Evolutionary conservation across 2,888 invertebrate species (phyloP), one percentile per base, ranked within the genome.

Genomic region (Limnephilus lunatus): DNA sequence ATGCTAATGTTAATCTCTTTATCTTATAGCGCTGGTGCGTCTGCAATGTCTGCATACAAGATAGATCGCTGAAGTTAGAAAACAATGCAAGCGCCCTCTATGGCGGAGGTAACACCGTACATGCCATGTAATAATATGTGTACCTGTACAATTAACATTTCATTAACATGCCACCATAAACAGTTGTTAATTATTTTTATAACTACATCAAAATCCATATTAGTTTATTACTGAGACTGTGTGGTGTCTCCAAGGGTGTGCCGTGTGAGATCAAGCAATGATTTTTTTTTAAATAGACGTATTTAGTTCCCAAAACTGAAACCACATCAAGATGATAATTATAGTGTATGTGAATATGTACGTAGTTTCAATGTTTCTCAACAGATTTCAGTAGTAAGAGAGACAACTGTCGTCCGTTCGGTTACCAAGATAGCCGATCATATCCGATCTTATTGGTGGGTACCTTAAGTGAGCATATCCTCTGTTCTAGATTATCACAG

Each of bases 61-160:
- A 68, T n/a, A 4, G 83, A 35, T 83, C 35, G 83, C 31, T 35
- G 35, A 35, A 35, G 19, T 83, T n/a, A 35, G 39, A 68, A n/a
- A 83, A 83, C 83, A 83, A 83, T 35, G 32, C 35, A 35, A 4
- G 39, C 83, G 35, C 35, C 83, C 83, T 25, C 4, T 35, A 35
- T 11, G 83, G 83, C 15, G 25, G 83, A 32, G 35, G 15, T 15
- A n/a, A 83, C 35, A 83, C 83, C 83, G 83, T 83, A 83, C 83
- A 83, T 35, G 35, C 2, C 35, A n/a, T 68, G 25, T 68, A 25
- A 68, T 68, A 4, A n/a, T 68, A 68, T 68, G 25, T 68, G 25
- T n/a, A 19, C n/a, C n/a, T n/a, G n/a, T 19, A 7, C 68, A 25
- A 68, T 68, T 25, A 68, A n/a, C n/a, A 68, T 68, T 25, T 68